phyloP scores from a whole-genome alignment of 2,797 vertebrate genomes.

The Oceanodroma leucorhoa region DNA sequence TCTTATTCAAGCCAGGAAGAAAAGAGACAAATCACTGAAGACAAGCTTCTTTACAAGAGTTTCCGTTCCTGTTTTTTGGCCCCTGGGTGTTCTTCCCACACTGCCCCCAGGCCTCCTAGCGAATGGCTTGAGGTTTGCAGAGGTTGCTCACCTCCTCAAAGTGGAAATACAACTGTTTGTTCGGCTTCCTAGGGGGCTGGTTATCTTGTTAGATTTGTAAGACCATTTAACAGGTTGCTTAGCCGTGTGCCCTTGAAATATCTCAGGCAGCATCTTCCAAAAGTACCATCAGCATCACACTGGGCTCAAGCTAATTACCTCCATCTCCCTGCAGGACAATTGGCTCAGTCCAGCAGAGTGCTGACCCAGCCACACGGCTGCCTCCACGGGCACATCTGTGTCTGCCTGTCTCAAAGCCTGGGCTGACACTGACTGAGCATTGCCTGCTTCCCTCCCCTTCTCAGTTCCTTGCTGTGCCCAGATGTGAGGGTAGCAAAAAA shows the following conservation, averaged over 20 bases:
- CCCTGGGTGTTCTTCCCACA: background rate
- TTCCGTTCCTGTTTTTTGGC: background rate
- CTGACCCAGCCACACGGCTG: background rate
- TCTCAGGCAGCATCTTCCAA: constrained; percentile 21
- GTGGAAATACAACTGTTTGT: constrained; percentile 42
- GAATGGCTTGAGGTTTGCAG: background rate
- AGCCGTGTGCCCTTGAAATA: background rate
- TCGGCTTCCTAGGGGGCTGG: constrained; percentile 45
- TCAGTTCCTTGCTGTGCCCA: background rate
- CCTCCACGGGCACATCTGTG: background rate
- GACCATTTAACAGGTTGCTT: constrained; percentile 53
- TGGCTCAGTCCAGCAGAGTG: background rate
- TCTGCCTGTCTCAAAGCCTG: background rate
- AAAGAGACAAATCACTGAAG: constrained; percentile 4
- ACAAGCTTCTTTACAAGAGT: background rate
- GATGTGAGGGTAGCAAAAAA: background rate
- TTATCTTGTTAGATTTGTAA: constrained; percentile 56
- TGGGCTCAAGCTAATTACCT: constrained; percentile 29
- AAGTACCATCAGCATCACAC: background rate
- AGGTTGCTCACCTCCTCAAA: background rate
- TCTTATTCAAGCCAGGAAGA: background rate
- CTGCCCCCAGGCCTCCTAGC: background rate
- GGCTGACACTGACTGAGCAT: background rate
- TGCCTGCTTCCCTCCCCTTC: background rate
- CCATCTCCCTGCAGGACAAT: constrained; percentile 6